Evolutionary conservation across 1,140 invertebrate species (phyloP).

Genomic region (Drosophila oshimai): DNA sequence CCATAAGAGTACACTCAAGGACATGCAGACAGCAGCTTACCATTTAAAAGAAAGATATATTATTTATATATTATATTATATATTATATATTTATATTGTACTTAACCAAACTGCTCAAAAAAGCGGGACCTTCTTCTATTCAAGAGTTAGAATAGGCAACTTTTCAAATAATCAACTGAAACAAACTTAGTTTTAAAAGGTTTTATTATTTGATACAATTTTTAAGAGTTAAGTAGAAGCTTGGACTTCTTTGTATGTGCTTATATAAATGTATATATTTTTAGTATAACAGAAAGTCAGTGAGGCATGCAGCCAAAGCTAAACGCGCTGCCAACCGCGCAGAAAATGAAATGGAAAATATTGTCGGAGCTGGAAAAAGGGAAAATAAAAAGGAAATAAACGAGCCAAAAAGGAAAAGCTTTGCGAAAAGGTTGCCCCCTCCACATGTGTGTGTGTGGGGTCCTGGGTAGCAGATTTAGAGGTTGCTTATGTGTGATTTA

Average conservation of each 20-base stretch:
- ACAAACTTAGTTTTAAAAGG: no score
- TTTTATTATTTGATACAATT: no score
- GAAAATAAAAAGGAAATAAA: slow-evolving; percentile 76
- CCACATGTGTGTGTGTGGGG: neutral
- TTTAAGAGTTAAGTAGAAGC: no score
- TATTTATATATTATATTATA: no score
- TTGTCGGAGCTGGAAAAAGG: slow-evolving; percentile 51
- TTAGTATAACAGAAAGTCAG: slow-evolving; percentile 45
- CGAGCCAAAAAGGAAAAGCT: slow-evolving; percentile 72
- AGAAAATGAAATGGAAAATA: slow-evolving; percentile 81
- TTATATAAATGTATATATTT: slow-evolving; percentile 23
- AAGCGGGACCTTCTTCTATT: no score
- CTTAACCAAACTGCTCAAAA: no score
- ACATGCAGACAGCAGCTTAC: neutral
- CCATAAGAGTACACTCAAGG: slow-evolving; percentile 12
- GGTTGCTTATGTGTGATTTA: slow-evolving; percentile 83
- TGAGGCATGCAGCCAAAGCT: slow-evolving; percentile 71
- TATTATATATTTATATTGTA: no score
- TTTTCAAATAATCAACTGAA: no score
- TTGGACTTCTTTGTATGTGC: neutral
- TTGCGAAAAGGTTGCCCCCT: slow-evolving; percentile 58
- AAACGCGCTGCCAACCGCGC: slow-evolving; percentile 62
- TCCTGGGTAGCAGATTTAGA: slow-evolving; percentile 81
- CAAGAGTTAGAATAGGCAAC: no score
- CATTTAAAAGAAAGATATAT: no score